Conservation (phyloP, 1,140 invertebrate species). For the Pogonomyrmex barbatus region DNA sequence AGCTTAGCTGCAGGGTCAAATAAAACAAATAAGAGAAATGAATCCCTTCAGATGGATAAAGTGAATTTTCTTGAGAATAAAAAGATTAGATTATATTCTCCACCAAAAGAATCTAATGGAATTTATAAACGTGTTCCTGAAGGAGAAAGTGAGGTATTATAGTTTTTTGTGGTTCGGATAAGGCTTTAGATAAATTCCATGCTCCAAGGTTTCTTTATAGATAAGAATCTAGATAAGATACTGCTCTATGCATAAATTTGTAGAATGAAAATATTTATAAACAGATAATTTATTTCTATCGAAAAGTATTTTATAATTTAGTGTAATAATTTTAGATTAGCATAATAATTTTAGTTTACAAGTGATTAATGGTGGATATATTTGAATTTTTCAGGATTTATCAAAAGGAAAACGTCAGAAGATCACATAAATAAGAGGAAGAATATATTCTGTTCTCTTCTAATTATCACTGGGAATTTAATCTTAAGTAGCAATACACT, state of each 20-base stretch:
- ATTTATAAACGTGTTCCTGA: constrained; percentile 65
- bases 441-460: background rate
- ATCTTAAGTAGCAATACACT: constrained; percentile 9
- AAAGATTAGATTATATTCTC: constrained; percentile 66
- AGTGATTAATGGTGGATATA: background rate
- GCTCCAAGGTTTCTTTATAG: background rate
- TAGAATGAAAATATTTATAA: background rate
- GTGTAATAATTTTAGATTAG: background rate
- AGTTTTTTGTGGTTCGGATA: constrained; percentile 46
- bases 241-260: background rate
- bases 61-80: constrained; percentile 56
- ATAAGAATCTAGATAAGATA: background rate
- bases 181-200: background rate
- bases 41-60: constrained; percentile 13
- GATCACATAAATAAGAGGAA: constrained; percentile 71
- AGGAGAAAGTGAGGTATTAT: constrained; percentile 67
- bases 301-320: background rate
- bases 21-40: constrained; percentile 32
- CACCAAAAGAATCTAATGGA: constrained; percentile 35
- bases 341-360: background rate
- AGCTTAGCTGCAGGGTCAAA: constrained; percentile 9
- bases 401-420: constrained; percentile 76
- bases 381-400: constrained; percentile 56
- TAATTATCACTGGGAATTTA: constrained; percentile 37
- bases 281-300: background rate